Conservation (phyloP, 2,113 vertebrate species). For the Penelope pileata region DNA sequence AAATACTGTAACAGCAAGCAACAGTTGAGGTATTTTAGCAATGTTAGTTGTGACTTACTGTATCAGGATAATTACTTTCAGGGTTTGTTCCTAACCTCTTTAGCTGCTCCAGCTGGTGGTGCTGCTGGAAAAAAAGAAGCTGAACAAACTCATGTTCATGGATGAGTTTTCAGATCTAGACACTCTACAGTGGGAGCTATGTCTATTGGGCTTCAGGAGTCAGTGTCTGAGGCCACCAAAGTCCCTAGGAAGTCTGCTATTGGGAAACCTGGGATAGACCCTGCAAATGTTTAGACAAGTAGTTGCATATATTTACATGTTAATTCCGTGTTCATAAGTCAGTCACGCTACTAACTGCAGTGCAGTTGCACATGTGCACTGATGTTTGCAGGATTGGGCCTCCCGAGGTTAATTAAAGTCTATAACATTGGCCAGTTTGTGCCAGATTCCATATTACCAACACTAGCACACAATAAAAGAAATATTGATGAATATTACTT, state of each 20-base stretch:
- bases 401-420: background rate
- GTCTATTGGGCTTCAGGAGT: background rate
- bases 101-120: constrained; percentile 48
- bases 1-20: constrained; percentile 5
- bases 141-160: background rate
- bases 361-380: constrained; percentile 1
- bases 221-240: background rate
- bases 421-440: background rate
- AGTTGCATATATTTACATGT: background rate
- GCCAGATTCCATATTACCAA: constrained; percentile 8
- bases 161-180: background rate
- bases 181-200: background rate
- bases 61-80: constrained; percentile 26
- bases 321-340: background rate
- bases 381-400: background rate
- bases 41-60: constrained; percentile 6
- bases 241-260: background rate
- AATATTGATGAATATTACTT: constrained; percentile 40
- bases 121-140: constrained; percentile 12
- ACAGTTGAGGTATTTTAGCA: constrained; percentile 9
- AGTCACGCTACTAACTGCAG: background rate
- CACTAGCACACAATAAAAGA: constrained; percentile 39
- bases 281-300: background rate
- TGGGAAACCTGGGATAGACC: background rate
- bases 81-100: background rate